Base-by-base conservation (phyloP, 2,113 vertebrate genomes). In the Pleuronectes platessa region DNA sequence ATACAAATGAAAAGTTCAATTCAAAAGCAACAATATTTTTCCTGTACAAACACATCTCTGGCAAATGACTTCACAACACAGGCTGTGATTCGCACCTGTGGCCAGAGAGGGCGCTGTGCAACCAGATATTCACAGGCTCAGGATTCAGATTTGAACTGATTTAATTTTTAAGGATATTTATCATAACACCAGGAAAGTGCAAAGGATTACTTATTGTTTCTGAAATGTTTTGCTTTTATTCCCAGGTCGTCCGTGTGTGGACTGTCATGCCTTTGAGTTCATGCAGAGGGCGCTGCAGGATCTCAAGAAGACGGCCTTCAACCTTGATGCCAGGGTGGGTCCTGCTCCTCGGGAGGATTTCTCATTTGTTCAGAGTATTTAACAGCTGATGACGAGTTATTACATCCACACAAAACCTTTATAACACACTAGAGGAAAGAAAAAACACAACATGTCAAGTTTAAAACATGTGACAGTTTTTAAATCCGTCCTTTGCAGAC, bases 231-330 rank as follows among this genome's bases (percentile, higher is more conserved):
- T 27, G 12, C 6, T 74, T 9, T 27, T 17, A 31, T 54, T 31
- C 85, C 10, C 72, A 97, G 97, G 97, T 90, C 97, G 97, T 1
- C 97, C 97, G 6, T 99, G 97, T 59, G 97, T 99, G 78, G 97
- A 99, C 83, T 99, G 97, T 77, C 97, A 99, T 69, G 97, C 97
- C 0, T 99, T 99, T 85, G 97, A 99, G 92, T 99, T 99, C 81
- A 99, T 99, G 97, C 97, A 99, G 94, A 96, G 97, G 89, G 97
- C 97, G 35, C 93, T 99, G 92, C 97, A 97, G 90, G 97, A 99
- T 80, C 92, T 99, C 2, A 96, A 96, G 90, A 98, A 96, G 94
- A 97, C 97, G 0, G 97, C 96, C 0, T 96, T 94, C 74, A 97
- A 92, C 87, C 94, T 99, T 0, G 97, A 99, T 87, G 93, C 96